These are phyloP conservation scores for Pinctada fucata DNA, from an alignment of 2,888 invertebrate genomes.

Conservation along the genomic window DNA sequence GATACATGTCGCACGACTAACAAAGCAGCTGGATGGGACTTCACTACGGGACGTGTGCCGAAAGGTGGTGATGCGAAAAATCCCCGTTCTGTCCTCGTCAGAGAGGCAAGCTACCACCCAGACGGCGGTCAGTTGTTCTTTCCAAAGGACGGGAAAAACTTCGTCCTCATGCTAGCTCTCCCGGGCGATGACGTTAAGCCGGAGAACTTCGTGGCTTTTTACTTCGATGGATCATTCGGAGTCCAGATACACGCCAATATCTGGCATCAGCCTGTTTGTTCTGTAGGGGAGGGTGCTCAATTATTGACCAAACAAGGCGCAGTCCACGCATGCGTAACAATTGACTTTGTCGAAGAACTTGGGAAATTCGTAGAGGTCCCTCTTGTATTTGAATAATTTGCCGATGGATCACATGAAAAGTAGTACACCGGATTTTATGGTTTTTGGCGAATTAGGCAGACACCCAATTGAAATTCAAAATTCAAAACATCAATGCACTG, in stretches of 20 bases:
- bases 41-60: constrained; percentile 46
- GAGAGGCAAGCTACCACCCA: constrained; percentile 44
- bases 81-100: constrained; percentile 28
- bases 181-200: constrained; percentile 54
- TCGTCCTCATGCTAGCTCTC: constrained; percentile 43
- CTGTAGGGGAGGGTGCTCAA: constrained; percentile 39
- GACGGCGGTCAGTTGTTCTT: constrained; percentile 53
- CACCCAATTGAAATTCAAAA: no score
- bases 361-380: constrained; percentile 47
- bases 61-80: constrained; percentile 27
- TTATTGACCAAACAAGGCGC: constrained; percentile 49
- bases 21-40: constrained; percentile 50
- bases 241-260: constrained; percentile 50
- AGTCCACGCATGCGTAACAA: constrained; percentile 45
- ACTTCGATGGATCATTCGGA: constrained; percentile 56
- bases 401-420: no score
- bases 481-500: no score
- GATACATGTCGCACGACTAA: constrained; percentile 49
- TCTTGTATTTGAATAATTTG: constrained; percentile 10
- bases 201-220: constrained; percentile 52
- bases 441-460: no score
- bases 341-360: constrained; percentile 51
- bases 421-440: no score
- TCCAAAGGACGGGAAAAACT: constrained; percentile 31
- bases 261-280: constrained; percentile 55